A percentile compares a stretch with the other conserved stretches of the same genome.
phyloP scores from a whole-genome alignment of 2,888 invertebrate species.

The Orthonevra nobilis region DNA sequence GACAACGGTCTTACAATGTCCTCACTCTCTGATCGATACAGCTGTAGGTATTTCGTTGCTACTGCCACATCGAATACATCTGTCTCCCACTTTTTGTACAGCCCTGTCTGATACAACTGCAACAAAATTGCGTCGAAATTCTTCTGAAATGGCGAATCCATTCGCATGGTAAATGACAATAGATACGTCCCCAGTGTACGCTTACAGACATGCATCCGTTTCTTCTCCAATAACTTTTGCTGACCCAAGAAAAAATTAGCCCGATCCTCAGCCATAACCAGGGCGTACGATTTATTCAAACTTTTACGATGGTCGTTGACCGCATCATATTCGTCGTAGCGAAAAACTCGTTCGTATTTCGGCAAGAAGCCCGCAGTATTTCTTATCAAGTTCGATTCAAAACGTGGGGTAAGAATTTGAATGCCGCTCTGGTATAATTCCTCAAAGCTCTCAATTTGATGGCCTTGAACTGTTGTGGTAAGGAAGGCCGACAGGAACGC shows the following conservation, averaged over 20 bases:
- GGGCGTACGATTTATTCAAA: constrained; percentile 35
- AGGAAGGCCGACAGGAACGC: constrained; percentile 54
- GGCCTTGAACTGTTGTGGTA: constrained; percentile 56
- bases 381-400: constrained; percentile 14
- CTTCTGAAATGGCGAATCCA: constrained; percentile 50
- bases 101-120: constrained; percentile 50
- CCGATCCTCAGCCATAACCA: constrained; percentile 45
- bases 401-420: constrained; percentile 22
- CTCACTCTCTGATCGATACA: constrained; percentile 32
- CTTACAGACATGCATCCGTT: constrained; percentile 33
- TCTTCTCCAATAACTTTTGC: constrained; percentile 46
- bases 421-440: constrained; percentile 30
- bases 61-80: constrained; percentile 52
- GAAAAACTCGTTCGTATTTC: constrained; percentile 17
- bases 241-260: constrained; percentile 44
- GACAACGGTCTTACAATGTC: constrained; percentile 32
- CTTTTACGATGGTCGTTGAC: constrained; percentile 42
- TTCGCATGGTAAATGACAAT: constrained; percentile 44
- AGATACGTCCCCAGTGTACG: constrained; percentile 29
- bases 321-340: constrained; percentile 29
- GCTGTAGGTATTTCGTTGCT: constrained; percentile 32
- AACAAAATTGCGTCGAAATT: constrained; percentile 47
- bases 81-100: constrained; percentile 46
- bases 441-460: constrained; percentile 41
- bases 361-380: constrained; percentile 11